Evolutionary conservation across 1,140 invertebrate species (phyloP), one percentile per base, ranked within the genome.

Genomic region (Dolichoris vasculosae): DNA sequence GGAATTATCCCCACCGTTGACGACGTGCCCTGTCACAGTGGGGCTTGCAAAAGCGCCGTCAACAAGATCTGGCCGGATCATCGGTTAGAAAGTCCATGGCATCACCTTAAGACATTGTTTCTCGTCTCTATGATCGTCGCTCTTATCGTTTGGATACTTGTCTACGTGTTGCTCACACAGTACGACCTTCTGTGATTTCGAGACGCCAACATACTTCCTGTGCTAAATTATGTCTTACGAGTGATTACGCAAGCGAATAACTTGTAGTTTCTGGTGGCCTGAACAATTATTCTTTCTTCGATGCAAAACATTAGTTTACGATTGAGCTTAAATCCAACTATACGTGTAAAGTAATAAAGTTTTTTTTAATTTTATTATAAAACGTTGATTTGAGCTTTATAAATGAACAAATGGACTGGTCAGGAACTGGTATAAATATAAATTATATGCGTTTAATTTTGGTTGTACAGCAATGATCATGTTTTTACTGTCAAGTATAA

Each of bases 101-200:
- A 94, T 71, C 87, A 88, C 7, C 90, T 92, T 11, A 94, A 94
- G 84, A 94, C 94, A 0, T 87, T 93, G 51, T 94, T 94, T 86
- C 90, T 94, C 17, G 81, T 94, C 13, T 90, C 88, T 9, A 90
- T 92, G 3, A 91, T 94, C 83, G 88, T 92, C 23, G 89, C 93
- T 0, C 87, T 94, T 0, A 84, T 93, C 26, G 26, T 94, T 2
- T 94, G 94, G 94, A 89, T 94, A 20, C 89, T 94, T 79, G 87
- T 94, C 46, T 94, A 94, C 86, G 89, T 90, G 1, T 80, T 92
- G 13, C 87, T 94, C 93, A 91, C 91, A 0, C 89, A 90, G 23
- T 91, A 92, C 48, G 67, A 80, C 0, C n/a, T 86, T 8, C 30
- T 86, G 64, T 86, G 81, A 83, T 73, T 23, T 0, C 32, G 35